Conservation (phyloP, 2,888 invertebrate genomes). For the Isotomurus palustris region DNA sequence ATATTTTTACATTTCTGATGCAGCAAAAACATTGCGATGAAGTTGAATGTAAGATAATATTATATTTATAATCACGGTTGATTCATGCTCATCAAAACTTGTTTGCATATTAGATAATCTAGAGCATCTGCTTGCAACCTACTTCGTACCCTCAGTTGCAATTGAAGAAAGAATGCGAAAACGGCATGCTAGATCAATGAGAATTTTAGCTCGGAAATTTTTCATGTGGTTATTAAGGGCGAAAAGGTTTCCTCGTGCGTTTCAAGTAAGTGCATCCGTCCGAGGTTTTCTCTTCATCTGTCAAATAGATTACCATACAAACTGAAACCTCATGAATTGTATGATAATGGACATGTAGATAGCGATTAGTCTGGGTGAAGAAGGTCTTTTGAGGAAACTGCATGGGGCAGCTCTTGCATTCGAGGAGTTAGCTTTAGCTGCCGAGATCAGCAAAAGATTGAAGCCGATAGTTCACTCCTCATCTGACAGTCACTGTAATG, state of each 20-base stretch:
- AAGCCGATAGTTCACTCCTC: slow-evolving; percentile 24
- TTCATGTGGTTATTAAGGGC: slow-evolving; percentile 40
- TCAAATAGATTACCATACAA: neutral
- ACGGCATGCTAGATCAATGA: slow-evolving; percentile 39
- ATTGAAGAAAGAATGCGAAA: slow-evolving; percentile 34
- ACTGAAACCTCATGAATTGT: neutral
- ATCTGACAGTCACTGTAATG: slow-evolving; percentile 21
- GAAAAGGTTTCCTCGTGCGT: slow-evolving; percentile 32
- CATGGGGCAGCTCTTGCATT: slow-evolving; percentile 25
- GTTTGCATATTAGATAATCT: slow-evolving; percentile 28
- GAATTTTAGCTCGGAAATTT: slow-evolving; percentile 38
- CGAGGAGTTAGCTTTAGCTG: slow-evolving; percentile 32
- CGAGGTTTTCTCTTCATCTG: neutral
- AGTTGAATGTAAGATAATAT: slow-evolving; percentile 33
- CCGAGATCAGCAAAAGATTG: slow-evolving; percentile 22
- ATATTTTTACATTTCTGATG: slow-evolving; percentile 34
- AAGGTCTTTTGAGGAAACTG: slow-evolving; percentile 34
- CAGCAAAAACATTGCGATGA: slow-evolving; percentile 30
- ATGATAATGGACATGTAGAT: slow-evolving; percentile 23
- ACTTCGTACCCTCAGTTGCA: slow-evolving; percentile 37
- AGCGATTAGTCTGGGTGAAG: slow-evolving; percentile 39
- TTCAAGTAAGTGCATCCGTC: slow-evolving; percentile 26
- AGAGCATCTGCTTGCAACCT: slow-evolving; percentile 38
- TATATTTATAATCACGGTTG: neutral
- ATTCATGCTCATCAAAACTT: neutral